Evolutionary conservation across 92 coral and sea anemone species (phyloP).

Genomic region (Siderastrea radians): DNA sequence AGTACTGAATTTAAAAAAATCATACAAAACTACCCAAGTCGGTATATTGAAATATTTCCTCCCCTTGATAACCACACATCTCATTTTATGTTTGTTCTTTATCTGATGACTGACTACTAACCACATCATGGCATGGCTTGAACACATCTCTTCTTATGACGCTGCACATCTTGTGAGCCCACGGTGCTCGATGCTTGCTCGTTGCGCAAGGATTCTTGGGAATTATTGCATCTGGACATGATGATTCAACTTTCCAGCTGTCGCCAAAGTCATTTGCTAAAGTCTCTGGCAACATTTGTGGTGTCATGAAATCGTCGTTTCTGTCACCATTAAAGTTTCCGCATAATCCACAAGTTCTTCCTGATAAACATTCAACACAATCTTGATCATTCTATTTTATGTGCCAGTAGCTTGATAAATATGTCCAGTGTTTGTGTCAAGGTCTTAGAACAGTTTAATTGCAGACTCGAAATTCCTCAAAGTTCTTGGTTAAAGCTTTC

Average conservation of each 20-base stretch:
- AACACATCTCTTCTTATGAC: conserved; percentile 84
- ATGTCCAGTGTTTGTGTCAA: background rate
- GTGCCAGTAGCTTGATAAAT: background rate
- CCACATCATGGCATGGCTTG: conserved; percentile 85
- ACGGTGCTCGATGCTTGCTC: conserved; percentile 86
- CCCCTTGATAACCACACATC: background rate
- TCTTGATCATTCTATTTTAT: background rate
- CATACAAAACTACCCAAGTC: too few species aligned
- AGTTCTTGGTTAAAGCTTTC: too few species aligned
- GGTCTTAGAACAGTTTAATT: too few species aligned
- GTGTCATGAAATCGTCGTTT: conserved; percentile 90
- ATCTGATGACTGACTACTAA: conserved; percentile 5
- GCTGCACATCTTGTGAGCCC: conserved; percentile 98
- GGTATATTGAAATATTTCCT: too few species aligned
- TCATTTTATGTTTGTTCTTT: background rate
- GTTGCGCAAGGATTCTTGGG: conserved; percentile 81
- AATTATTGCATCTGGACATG: conserved; percentile 85
- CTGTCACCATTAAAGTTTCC: conserved; percentile 92
- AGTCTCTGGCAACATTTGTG: conserved; percentile 88
- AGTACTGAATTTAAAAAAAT: too few species aligned
- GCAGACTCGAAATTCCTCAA: too few species aligned
- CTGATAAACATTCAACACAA: conserved; percentile 20
- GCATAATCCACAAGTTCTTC: conserved; percentile 88
- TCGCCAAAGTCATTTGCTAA: conserved; percentile 88
- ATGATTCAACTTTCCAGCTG: conserved; percentile 89